Conservation (phyloP, 2,113 vertebrate species). For the Daubentonia madagascariensis region DNA sequence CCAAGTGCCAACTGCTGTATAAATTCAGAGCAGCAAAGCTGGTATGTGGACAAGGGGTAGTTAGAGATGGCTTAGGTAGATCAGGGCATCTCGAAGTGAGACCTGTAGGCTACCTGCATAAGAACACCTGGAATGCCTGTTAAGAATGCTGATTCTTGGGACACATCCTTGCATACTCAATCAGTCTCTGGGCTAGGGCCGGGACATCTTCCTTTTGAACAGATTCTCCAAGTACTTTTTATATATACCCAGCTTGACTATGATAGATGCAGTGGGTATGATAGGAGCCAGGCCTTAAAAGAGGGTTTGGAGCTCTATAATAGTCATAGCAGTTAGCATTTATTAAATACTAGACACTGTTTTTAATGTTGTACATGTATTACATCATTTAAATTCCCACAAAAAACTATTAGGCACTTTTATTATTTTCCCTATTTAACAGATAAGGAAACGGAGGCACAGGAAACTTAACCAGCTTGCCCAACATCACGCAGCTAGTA, state of each 20-base stretch:
- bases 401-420: neutral
- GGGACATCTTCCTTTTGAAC: neutral
- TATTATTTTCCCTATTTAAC: neutral
- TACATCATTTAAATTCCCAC: neutral
- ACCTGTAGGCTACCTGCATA: neutral
- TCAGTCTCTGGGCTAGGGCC: neutral
- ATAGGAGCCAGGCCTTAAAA: neutral
- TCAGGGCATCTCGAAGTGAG: neutral
- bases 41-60: neutral
- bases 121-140: neutral
- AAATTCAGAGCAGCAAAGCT: neutral
- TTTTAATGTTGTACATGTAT: neutral
- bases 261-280: neutral
- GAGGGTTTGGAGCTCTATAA: neutral
- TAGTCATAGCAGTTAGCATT: neutral
- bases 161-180: neutral
- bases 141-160: neutral
- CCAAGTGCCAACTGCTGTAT: neutral
- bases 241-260: neutral
- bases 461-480: neutral
- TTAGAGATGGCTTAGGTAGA: neutral
- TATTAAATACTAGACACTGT: neutral
- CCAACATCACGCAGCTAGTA: neutral
- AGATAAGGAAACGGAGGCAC: neutral
- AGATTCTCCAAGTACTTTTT: neutral